These are phyloP conservation scores for Drosophila melanica DNA, from an alignment of 1,140 invertebrate genomes.

Conservation along the genomic window DNA sequence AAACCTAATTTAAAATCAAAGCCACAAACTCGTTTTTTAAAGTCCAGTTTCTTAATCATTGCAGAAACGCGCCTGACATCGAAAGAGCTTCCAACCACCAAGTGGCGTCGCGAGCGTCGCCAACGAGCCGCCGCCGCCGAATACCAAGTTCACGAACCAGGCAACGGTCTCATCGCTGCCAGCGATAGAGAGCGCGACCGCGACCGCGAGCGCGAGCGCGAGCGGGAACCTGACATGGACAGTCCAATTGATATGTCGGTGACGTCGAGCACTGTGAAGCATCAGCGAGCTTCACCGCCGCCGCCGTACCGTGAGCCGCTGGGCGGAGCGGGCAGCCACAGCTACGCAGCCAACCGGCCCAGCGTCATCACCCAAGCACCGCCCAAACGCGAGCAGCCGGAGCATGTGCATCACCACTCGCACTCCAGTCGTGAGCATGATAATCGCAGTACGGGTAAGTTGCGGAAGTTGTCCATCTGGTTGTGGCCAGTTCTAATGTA, in stretches of 20 bases:
- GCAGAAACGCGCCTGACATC: constrained; percentile 83
- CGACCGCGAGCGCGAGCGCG: constrained; percentile 52
- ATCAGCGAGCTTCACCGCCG: constrained; percentile 78
- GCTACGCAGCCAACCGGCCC: constrained; percentile 69
- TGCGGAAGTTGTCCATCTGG: not conserved
- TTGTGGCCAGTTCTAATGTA: not conserved
- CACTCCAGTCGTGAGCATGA: constrained; percentile 68
- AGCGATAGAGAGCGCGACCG: constrained; percentile 46
- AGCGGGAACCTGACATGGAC: constrained; percentile 61
- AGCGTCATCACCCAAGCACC: constrained; percentile 84
- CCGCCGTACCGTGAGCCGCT: constrained; percentile 82
- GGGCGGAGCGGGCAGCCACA: constrained; percentile 59
- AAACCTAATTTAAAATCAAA: constrained; percentile 16
- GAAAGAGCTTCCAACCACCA: constrained; percentile 87
- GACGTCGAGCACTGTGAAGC: constrained; percentile 67
- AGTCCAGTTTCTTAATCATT: constrained; percentile 38
- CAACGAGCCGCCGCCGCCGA: constrained; percentile 79
- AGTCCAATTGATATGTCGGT: constrained; percentile 84
- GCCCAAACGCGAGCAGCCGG: constrained; percentile 70
- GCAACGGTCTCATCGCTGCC: constrained; percentile 8
- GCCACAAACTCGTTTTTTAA: constrained; percentile 36
- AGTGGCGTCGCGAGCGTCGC: constrained; percentile 87
- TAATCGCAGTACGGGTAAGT: constrained; percentile 68
- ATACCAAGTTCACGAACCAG: constrained; percentile 74
- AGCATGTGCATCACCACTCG: constrained; percentile 37